Evolutionary conservation across 2,113 vertebrate genomes (phyloP), one percentile per base, ranked within the genome.

Genomic region (Elgaria multicarinata): DNA sequence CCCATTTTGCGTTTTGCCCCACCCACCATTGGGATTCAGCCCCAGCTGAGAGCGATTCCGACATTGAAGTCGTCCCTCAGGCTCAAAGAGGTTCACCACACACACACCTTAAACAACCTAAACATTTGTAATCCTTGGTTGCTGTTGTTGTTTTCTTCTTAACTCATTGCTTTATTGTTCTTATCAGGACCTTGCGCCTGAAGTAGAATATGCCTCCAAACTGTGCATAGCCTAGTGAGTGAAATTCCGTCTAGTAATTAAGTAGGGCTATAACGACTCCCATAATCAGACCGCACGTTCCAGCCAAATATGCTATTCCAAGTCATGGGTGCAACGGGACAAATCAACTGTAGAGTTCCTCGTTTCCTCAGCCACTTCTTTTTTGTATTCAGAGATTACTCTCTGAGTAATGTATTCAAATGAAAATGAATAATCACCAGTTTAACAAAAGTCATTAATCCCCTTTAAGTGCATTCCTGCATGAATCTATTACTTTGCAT

Each of bases 401-500:
- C 58, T 87, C 86, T 39, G 72, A 90, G 42, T 82, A 93, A 83
- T 0, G 85, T 86, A 95, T 92, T 93, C 85, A 92, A 93, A 94
- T 92, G 86, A 93, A 96, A 96, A 95, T 92, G 95, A 96, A 81
- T 96, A 93, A 95, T 91, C 58, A 91, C 77, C 28, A 64, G 85
- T 76, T 92, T 74, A 85, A 92, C 92, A 94, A 58, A 91, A 95
- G 86, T 90, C 88, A 92, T 92, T 93, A 93, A 93, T 94, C 85
- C 89, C 58, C 76, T 42, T 53, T 85, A 92, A 93, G 90, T 75
- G 77, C 0, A 31, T 69, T 95, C 85, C 92, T 92, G 85, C 74
- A n/a, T 83, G 87, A 90, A 94, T 89, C 91, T 91, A 93, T 96
- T 95, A 86, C 95, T 94, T 95, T 94, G 94, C 84, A 94, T 95